Evolutionary conservation across 2,888 invertebrate species (phyloP).

Genomic region (Andrena fulva): DNA sequence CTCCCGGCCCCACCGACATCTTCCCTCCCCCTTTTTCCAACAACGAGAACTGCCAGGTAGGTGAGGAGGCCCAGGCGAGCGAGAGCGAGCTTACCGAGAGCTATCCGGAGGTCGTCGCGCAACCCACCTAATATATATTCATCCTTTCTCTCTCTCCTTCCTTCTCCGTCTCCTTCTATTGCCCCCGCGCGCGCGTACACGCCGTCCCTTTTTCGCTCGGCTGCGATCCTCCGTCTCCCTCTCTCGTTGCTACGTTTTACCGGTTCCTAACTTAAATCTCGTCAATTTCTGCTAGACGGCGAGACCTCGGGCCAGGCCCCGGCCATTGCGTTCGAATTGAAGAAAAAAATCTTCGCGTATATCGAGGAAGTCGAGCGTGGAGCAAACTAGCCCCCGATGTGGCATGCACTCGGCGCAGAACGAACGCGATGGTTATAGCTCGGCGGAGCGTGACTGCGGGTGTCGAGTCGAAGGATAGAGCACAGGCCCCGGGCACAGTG

Average conservation of each 20-base stretch:
- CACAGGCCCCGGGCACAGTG: too few species aligned
- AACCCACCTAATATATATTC: constrained; percentile 78
- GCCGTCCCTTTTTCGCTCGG: constrained; percentile 40
- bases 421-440: too few species aligned
- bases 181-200: constrained; percentile 9
- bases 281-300: constrained; percentile 48
- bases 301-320: neutral
- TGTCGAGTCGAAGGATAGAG: too few species aligned
- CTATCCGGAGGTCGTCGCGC: constrained; percentile 68
- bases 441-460: too few species aligned
- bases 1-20: constrained; percentile 34
- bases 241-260: constrained; percentile 59
- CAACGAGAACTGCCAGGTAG: constrained; percentile 79
- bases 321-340: constrained; percentile 9
- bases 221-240: constrained; percentile 47
- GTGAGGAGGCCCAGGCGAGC: constrained; percentile 72
- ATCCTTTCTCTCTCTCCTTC: constrained; percentile 64
- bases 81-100: constrained; percentile 71
- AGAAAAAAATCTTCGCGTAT: neutral
- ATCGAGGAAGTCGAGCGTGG: too few species aligned
- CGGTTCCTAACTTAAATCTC: constrained; percentile 60
- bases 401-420: too few species aligned
- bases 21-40: constrained; percentile 68
- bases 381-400: too few species aligned
- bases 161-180: constrained; percentile 22